phyloP scores from a whole-genome alignment of 2,888 invertebrate species.

The Drosophila diplacantha region DNA sequence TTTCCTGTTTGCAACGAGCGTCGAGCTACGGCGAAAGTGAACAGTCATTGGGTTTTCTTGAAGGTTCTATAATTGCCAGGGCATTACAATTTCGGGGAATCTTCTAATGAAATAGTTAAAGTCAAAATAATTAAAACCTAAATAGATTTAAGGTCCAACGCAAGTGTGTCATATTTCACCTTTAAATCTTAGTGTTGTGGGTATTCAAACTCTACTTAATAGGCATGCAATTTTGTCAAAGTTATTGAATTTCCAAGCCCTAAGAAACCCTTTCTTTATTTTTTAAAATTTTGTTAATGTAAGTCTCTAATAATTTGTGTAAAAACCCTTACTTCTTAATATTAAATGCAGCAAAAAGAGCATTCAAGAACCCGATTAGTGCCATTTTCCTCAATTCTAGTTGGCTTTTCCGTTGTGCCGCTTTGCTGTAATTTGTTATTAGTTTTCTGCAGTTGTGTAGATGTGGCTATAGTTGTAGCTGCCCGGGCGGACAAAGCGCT shows the following conservation, averaged over 20 bases:
- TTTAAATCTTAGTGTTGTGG: not conserved
- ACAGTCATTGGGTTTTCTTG: slow-evolving; percentile 17
- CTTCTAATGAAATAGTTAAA: not conserved
- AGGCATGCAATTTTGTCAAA: not conserved
- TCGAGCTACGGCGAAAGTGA: slow-evolving; percentile 10
- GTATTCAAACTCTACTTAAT: not conserved
- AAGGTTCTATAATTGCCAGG: slow-evolving; percentile 2
- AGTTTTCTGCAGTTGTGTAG: slow-evolving; percentile 49
- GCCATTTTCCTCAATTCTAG: slow-evolving; percentile 16
- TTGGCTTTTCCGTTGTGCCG: slow-evolving; percentile 46
- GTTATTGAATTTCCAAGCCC: not conserved
- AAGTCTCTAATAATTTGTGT: not conserved
- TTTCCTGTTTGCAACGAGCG: slow-evolving; percentile 14
- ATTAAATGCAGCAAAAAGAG: slow-evolving; percentile 1
- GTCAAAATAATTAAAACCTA: not conserved
- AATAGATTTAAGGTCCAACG: not conserved
- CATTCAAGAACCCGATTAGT: not conserved
- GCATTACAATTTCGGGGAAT: not conserved
- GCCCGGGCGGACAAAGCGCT: slow-evolving; percentile 18
- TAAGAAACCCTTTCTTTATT: not conserved
- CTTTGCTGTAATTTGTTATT: slow-evolving; percentile 69
- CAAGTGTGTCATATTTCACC: not conserved
- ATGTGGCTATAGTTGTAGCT: slow-evolving; percentile 17
- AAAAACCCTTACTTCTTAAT: not conserved
- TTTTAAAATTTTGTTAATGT: too few relatives aligned